Conservation (phyloP, 23 tunicate genomes). For the Styela clava region DNA sequence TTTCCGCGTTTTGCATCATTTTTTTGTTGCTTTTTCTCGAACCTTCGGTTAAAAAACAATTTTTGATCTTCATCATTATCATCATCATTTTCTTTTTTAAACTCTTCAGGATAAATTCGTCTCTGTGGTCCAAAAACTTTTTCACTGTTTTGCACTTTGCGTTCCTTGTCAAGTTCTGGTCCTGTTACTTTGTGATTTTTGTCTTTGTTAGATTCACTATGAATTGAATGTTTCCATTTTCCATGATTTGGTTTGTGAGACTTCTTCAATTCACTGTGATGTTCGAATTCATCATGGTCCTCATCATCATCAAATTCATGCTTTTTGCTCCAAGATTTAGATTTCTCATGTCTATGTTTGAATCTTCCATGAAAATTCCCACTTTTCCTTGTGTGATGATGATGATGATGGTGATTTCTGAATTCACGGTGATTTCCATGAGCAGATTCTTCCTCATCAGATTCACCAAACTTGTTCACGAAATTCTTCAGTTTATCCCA, state of each 20-base stretch:
- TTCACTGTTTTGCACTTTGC: not conserved
- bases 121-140: too few relatives aligned
- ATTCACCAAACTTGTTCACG: not conserved
- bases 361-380: not conserved
- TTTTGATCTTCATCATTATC: not conserved
- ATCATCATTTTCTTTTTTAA: not conserved
- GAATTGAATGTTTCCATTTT: not conserved
- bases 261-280: not conserved
- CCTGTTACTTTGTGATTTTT: not conserved
- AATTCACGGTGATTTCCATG: not conserved
- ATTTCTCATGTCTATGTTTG: not conserved
- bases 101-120: not conserved
- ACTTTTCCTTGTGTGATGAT: not conserved
- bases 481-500: constrained; percentile 2
- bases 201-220: not conserved
- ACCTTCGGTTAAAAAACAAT: not conserved
- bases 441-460: not conserved
- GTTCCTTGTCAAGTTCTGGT: not conserved
- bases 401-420: not conserved
- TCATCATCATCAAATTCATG: not conserved
- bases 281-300: not conserved
- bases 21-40: not conserved
- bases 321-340: too few relatives aligned
- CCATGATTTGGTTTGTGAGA: not conserved
- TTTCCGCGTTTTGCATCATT: not conserved